These are phyloP conservation scores for Tympanoctomys barrerae DNA, from an alignment of 2,797 vertebrate species.

Conservation along the genomic window DNA sequence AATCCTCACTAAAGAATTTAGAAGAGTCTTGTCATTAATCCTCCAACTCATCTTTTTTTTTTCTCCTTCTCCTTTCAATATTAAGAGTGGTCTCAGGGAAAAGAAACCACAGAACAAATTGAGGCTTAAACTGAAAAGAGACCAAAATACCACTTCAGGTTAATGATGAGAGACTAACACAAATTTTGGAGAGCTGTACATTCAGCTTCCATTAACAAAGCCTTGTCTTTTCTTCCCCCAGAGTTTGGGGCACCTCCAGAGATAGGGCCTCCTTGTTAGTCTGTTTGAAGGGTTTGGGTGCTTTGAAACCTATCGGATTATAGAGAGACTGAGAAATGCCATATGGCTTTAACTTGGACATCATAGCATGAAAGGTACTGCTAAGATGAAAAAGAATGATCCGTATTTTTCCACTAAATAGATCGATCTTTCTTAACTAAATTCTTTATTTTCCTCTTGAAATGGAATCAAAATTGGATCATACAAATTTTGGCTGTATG, in stretches of 20 bases:
- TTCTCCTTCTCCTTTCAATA: not conserved
- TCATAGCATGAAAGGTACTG: not conserved
- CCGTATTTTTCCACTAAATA: constrained; percentile 35
- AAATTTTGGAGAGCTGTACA: not conserved
- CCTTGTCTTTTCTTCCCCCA: not conserved
- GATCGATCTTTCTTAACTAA: constrained; percentile 35
- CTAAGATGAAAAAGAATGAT: constrained; percentile 1
- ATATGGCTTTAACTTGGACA: not conserved
- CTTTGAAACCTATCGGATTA: constrained; percentile 34
- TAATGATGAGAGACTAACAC: constrained; percentile 7
- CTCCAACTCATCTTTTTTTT: not conserved
- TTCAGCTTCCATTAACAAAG: not conserved
- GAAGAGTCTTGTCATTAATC: constrained; percentile 17
- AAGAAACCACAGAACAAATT: not conserved
- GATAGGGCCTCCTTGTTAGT: not conserved
- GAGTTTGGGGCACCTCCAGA: not conserved
- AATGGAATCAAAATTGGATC: constrained; percentile 39
- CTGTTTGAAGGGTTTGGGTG: constrained; percentile 8
- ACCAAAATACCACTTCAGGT: not conserved
- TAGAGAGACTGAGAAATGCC: not conserved
- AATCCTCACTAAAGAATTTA: constrained; percentile 10
- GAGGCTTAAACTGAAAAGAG: constrained; percentile 19
- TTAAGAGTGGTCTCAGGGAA: not conserved
- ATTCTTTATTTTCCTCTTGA: not conserved
- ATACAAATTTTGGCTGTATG: not conserved